Evolutionary conservation across 2,113 vertebrate species (phyloP).

Genomic region (Actinemys pallida): DNA sequence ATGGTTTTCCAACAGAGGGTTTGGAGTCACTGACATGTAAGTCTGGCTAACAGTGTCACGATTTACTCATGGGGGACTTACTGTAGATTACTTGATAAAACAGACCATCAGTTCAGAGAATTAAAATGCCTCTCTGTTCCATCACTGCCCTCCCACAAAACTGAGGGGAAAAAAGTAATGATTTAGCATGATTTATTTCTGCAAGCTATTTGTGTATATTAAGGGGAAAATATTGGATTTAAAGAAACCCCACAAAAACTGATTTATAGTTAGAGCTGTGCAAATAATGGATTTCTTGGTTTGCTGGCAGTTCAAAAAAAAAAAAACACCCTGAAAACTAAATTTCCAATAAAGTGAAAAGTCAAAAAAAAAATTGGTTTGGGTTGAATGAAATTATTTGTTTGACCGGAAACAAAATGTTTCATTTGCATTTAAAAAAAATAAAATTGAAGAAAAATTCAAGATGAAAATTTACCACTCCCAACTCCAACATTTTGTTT

Average conservation of each 20-base stretch:
- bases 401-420: background rate
- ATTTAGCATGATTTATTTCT: background rate
- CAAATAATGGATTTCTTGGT: background rate
- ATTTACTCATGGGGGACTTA: background rate
- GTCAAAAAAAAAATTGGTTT: background rate
- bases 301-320: background rate
- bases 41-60: background rate
- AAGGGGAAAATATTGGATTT: background rate
- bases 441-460: background rate
- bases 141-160: background rate
- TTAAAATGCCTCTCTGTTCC: background rate
- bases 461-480: background rate
- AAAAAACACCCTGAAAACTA: background rate
- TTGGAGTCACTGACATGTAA: rapidly evolving
- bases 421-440: background rate
- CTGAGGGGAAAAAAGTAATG: background rate
- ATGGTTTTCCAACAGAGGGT: background rate
- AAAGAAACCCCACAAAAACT: background rate
- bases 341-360: background rate
- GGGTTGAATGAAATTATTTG: background rate
- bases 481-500: background rate
- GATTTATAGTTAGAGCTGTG: background rate
- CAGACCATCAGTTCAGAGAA: background rate
- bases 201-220: background rate
- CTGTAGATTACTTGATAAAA: background rate